These are phyloP conservation scores for Cyphomyrmex costatus DNA, from an alignment of 1,140 invertebrate species.

Conservation along the genomic window DNA sequence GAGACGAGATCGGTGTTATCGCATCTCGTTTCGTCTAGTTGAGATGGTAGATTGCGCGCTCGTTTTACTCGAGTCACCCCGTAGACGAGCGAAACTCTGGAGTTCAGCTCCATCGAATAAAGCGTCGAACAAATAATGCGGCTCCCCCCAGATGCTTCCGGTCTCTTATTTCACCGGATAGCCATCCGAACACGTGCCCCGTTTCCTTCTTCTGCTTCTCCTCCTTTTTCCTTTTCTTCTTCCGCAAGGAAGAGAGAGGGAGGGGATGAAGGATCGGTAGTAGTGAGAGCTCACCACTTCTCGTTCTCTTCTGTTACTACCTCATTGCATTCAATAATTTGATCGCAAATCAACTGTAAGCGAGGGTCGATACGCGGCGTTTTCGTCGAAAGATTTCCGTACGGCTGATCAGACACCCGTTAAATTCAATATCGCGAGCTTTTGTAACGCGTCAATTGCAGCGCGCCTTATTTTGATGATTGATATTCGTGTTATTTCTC, in stretches of 20 bases:
- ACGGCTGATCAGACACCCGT: constrained; percentile 36
- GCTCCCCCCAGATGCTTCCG: constrained; percentile 86
- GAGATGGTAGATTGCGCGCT: constrained; percentile 65
- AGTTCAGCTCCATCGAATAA: constrained; percentile 72
- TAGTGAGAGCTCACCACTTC: constrained; percentile 60
- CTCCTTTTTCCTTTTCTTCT: constrained; percentile 66
- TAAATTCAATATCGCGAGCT: constrained; percentile 42
- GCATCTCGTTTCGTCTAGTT: constrained; percentile 16
- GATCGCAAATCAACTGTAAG: constrained; percentile 50
- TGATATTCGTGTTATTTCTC: constrained; percentile 4
- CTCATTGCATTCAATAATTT: constrained; percentile 65
- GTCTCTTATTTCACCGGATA: constrained; percentile 86
- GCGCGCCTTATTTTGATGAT: constrained; percentile 37
- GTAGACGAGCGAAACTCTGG: constrained; percentile 60
- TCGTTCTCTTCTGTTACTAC: constrained; percentile 41
- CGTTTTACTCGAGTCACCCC: constrained; percentile 67
- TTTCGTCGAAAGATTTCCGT: constrained; percentile 38
- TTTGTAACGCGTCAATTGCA: constrained; percentile 39
- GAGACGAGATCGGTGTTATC: constrained; percentile 23
- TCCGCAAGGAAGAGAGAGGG: not conserved
- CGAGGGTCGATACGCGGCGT: constrained; percentile 27
- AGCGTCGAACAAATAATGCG: constrained; percentile 84
- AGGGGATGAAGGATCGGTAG: not conserved
- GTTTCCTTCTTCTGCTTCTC: constrained; percentile 68
- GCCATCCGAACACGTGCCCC: constrained; percentile 81